These are phyloP conservation scores for Drosophila tropicalis DNA, from an alignment of 1,140 invertebrate genomes.

Conservation along the genomic window DNA sequence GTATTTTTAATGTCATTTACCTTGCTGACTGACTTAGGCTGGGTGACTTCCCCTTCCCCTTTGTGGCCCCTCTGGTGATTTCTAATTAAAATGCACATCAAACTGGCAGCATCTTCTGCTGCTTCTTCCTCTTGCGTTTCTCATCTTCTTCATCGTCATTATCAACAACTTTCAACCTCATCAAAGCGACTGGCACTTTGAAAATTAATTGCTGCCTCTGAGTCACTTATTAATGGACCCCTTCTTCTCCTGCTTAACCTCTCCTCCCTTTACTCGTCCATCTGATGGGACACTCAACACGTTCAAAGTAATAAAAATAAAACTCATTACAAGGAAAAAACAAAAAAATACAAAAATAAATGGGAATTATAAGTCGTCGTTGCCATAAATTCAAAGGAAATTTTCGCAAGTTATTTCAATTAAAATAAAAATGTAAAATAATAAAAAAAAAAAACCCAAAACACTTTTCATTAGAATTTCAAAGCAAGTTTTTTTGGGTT, in stretches of 20 bases:
- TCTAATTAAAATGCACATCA: constrained; percentile 70
- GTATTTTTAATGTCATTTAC: constrained; percentile 52
- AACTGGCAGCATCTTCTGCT: constrained; percentile 24
- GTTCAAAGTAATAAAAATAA: constrained; percentile 65
- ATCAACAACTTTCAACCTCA: constrained; percentile 51
- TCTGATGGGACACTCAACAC: constrained; percentile 61
- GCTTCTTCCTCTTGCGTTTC: constrained; percentile 24
- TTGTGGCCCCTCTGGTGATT: constrained; percentile 34
- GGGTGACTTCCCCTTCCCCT: neutral
- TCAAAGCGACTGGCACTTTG: constrained; percentile 62
- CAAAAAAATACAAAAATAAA: neutral
- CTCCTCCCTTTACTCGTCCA: constrained; percentile 32
- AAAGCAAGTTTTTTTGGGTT: constrained; percentile 36
- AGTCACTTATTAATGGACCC: constrained; percentile 18
- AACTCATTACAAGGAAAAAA: constrained; percentile 58
- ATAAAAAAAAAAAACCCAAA: constrained; percentile 18
- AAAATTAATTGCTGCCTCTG: constrained; percentile 72
- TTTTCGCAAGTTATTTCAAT: constrained; percentile 54
- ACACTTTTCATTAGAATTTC: constrained; percentile 49
- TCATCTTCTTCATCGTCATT: constrained; percentile 42
- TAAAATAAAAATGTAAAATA: constrained; percentile 32
- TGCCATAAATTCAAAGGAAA: constrained; percentile 67
- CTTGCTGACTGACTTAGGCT: constrained; percentile 26
- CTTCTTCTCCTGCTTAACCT: constrained; percentile 20
- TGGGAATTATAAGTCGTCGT: constrained; percentile 42